phyloP scores from a whole-genome alignment of 1,140 invertebrate genomes.

The Cydia amplana region DNA sequence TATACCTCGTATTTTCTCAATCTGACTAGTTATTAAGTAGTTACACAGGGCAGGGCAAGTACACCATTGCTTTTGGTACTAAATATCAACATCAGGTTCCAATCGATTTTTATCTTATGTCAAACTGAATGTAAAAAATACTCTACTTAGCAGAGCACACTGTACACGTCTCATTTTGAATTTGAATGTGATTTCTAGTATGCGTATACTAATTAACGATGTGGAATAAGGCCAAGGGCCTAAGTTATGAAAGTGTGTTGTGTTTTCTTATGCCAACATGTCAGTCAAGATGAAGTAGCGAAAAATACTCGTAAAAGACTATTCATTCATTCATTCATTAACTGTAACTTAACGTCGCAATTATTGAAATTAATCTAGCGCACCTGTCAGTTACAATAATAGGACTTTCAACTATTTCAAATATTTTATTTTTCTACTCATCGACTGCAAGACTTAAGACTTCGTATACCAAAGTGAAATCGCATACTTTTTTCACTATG shows the following conservation, averaged over 20 bases:
- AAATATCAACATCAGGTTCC: constrained; percentile 8
- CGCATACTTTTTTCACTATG: too few relatives aligned
- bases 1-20: neutral
- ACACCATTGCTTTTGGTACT: neutral
- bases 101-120: constrained; percentile 17
- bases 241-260: constrained; percentile 18
- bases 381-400: too few relatives aligned
- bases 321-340: neutral
- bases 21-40: constrained; percentile 2
- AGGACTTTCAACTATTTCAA: too few relatives aligned
- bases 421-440: too few relatives aligned
- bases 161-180: neutral
- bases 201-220: constrained; percentile 22
- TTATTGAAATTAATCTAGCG: neutral
- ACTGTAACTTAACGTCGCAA: neutral
- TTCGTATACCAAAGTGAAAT: too few relatives aligned
- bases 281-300: neutral
- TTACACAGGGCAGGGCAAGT: neutral
- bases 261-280: constrained; percentile 16
- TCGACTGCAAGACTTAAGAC: too few relatives aligned
- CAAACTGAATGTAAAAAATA: neutral
- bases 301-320: neutral
- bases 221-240: constrained; percentile 21
- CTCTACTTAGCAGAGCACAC: neutral
- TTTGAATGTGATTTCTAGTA: constrained; percentile 18